Evolutionary conservation across 2,797 vertebrate genomes (phyloP).

Genomic region (Benthosema pterotum): DNA sequence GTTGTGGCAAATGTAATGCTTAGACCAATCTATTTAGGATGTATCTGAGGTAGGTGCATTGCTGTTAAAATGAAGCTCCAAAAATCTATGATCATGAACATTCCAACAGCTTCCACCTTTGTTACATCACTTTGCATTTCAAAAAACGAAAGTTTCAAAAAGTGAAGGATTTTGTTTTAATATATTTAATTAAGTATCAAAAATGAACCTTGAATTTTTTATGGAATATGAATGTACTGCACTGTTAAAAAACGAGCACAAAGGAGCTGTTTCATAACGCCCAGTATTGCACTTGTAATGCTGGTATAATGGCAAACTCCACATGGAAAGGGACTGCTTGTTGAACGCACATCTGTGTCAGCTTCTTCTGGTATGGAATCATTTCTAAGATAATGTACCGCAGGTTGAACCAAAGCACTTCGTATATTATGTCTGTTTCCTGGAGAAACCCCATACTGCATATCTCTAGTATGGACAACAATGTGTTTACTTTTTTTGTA

Average conservation of each 20-base stretch:
- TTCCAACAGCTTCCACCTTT: constrained; percentile 6
- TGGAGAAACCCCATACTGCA: not conserved
- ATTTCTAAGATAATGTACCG: constrained; percentile 8
- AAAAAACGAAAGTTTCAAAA: too few relatives aligned
- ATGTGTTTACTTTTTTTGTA: not conserved
- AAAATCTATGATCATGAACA: constrained; percentile 36
- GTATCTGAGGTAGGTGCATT: constrained; percentile 27
- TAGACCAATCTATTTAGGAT: constrained; percentile 23
- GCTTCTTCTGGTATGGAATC: constrained; percentile 15
- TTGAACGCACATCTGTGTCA: constrained; percentile 26
- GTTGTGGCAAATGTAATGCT: too few relatives aligned
- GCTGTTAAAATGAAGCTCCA: constrained; percentile 21
- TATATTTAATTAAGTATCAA: too few relatives aligned
- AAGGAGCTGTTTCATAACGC: constrained; percentile 3
- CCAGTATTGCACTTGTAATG: constrained; percentile 1
- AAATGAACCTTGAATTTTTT: too few relatives aligned
- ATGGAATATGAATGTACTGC: constrained; percentile 27
- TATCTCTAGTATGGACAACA: not conserved
- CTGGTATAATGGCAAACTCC: not conserved
- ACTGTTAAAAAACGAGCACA: constrained; percentile 34
- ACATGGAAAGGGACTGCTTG: constrained; percentile 23
- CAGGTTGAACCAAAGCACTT: constrained; percentile 41
- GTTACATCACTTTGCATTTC: too few relatives aligned
- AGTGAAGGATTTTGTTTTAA: too few relatives aligned
- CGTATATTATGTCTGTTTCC: constrained; percentile 12